These are phyloP conservation scores for Hycleus phaleratus DNA, from an alignment of 1,140 invertebrate species.

Conservation along the genomic window DNA sequence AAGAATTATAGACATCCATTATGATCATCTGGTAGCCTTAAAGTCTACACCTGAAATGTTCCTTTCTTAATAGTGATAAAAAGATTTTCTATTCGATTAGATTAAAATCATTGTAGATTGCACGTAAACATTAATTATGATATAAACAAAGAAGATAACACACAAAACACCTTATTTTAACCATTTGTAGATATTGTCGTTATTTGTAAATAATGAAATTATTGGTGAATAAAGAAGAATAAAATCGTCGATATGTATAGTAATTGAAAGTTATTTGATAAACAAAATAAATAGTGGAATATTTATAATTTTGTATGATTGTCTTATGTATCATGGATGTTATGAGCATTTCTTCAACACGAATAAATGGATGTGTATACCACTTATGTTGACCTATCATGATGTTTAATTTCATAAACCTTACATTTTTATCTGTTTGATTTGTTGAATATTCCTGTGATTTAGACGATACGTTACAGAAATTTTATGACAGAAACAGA, in stretches of 20 bases:
- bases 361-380: constrained; percentile 7
- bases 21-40: constrained; percentile 1
- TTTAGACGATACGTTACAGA: too few species aligned
- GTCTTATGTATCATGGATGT: constrained; percentile 9
- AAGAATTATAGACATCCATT: constrained; percentile 3
- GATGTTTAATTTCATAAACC: too few species aligned
- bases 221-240: constrained; percentile 5
- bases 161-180: background rate
- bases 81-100: too few species aligned
- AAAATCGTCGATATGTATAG: constrained; percentile 6
- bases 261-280: too few species aligned
- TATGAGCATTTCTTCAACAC: background rate
- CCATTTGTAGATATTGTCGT: constrained; percentile 10
- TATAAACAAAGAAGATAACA: too few species aligned
- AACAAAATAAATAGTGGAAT: constrained; percentile 1
- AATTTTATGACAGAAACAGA: too few species aligned
- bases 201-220: constrained; percentile 2
- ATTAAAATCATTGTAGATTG: too few species aligned
- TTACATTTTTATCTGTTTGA: too few species aligned
- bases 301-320: constrained; percentile 15
- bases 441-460: too few species aligned
- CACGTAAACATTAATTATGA: too few species aligned
- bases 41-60: constrained; percentile 20
- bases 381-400: too few species aligned
- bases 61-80: constrained; percentile 26